Conservation (phyloP, 1,140 invertebrate genomes). For the Drosophila pandora region DNA sequence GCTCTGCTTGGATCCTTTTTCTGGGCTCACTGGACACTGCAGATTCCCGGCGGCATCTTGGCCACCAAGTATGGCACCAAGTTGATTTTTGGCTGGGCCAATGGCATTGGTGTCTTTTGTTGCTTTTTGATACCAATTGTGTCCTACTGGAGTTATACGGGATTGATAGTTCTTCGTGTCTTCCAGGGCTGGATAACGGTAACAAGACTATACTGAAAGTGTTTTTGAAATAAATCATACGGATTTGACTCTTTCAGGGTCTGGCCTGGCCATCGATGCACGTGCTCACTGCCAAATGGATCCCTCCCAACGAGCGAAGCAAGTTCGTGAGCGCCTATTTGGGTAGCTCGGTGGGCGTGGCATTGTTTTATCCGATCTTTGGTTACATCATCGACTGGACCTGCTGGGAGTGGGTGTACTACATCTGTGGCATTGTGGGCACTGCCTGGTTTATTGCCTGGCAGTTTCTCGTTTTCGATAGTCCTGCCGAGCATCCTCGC, state of each 20-base stretch:
- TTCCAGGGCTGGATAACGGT: constrained; percentile 91
- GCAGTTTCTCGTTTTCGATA: constrained; percentile 87
- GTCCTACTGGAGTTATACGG: constrained; percentile 86
- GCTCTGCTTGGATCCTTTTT: constrained; percentile 90
- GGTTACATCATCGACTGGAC: constrained; percentile 87
- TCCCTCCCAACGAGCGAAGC: constrained; percentile 91
- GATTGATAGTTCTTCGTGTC: constrained; percentile 87
- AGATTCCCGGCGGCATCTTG: constrained; percentile 90
- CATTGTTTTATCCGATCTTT: constrained; percentile 88
- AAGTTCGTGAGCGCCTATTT: constrained; percentile 89
- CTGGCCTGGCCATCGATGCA: constrained; percentile 91
- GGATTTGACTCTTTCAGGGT: constrained; percentile 85
- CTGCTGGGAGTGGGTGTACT: constrained; percentile 92
- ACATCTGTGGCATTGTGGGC: constrained; percentile 87
- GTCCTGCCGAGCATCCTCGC: constrained; percentile 89
- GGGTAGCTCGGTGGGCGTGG: constrained; percentile 88
- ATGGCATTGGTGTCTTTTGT: constrained; percentile 88
- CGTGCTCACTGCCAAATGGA: constrained; percentile 92
- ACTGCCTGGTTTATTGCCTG: constrained; percentile 89
- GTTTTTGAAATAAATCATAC: background rate
- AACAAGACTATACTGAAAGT: constrained; percentile 59
- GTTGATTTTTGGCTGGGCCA: constrained; percentile 88
- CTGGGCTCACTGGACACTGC: constrained; percentile 89
- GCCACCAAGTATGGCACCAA: constrained; percentile 90
- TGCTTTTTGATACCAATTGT: constrained; percentile 89